Evolutionary conservation across 2,113 vertebrate genomes (phyloP).

Genomic region (Morone saxatilis): DNA sequence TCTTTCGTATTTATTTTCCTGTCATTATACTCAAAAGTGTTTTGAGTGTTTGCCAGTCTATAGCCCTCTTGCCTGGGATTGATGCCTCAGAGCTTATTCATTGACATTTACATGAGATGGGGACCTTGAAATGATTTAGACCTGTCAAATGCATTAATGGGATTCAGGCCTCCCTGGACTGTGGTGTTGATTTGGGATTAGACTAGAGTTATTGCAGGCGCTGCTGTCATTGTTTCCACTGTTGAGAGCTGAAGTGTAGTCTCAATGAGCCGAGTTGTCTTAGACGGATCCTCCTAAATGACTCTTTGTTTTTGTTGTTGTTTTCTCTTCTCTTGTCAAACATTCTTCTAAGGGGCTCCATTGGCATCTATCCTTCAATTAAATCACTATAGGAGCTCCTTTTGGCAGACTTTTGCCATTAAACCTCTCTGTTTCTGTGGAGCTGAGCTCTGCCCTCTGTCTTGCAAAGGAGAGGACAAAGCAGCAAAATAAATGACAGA

Average conservation of each 20-base stretch:
- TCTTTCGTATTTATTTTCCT: conserved; percentile 55
- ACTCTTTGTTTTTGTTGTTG: conserved; percentile 23
- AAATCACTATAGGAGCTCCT: not conserved
- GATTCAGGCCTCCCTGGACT: conserved; percentile 34
- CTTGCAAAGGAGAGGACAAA: too few species aligned
- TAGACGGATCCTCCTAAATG: conserved; percentile 30
- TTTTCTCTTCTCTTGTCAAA: conserved; percentile 18
- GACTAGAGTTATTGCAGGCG: conserved; percentile 24
- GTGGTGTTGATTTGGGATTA: conserved; percentile 43
- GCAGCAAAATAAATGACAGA: too few species aligned
- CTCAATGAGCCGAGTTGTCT: conserved; percentile 25
- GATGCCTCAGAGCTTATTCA: conserved; percentile 49
- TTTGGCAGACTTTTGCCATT: too few species aligned
- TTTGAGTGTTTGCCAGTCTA: conserved; percentile 39
- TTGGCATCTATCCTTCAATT: not conserved
- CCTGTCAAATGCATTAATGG: conserved; percentile 63
- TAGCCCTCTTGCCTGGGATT: conserved; percentile 39
- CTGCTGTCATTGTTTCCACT: conserved; percentile 34
- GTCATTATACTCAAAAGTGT: conserved; percentile 41
- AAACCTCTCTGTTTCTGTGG: too few species aligned
- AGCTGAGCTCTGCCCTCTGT: too few species aligned
- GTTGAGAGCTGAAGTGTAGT: conserved; percentile 40
- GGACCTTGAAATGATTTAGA: conserved; percentile 55
- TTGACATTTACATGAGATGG: conserved; percentile 68
- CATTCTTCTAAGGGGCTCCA: not conserved